Percentiles rank a stretch among this genome's conserved stretches.
phyloP scores from a whole-genome alignment of 2,888 invertebrate species.

The Diadegma fenestrale region DNA sequence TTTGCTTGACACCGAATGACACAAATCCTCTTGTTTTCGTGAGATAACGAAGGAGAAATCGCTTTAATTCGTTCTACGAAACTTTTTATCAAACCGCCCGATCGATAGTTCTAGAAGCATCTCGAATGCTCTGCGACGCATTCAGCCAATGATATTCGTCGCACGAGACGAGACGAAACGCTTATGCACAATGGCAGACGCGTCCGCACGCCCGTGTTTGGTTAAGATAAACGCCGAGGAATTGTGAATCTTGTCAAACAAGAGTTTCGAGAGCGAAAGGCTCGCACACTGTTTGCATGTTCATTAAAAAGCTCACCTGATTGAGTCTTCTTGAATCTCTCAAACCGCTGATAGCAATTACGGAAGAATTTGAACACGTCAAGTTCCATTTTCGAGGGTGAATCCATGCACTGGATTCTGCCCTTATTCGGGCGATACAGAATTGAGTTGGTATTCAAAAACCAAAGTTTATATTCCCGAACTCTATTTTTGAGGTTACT shows the following conservation, averaged over 20 bases:
- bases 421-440: constrained; percentile 45
- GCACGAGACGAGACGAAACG: not conserved
- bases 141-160: not conserved
- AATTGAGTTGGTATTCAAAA: not conserved
- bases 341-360: constrained; percentile 71
- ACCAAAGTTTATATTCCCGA: not conserved
- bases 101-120: constrained; percentile 15
- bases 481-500: not conserved
- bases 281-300: not conserved
- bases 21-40: not conserved
- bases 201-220: not conserved
- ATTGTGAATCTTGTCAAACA: not conserved
- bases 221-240: not conserved
- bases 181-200: not conserved
- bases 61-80: not conserved
- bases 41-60: not conserved
- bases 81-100: not conserved
- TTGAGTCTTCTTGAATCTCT: constrained; percentile 77
- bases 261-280: not conserved
- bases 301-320: constrained; percentile 74
- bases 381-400: constrained; percentile 75
- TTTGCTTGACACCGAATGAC: not conserved
- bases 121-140: not conserved
- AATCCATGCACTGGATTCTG: constrained; percentile 45
- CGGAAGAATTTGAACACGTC: constrained; percentile 70